A percentile compares a stretch with the other conserved stretches of the same genome.
phyloP scores from a whole-genome alignment of 1,140 invertebrate species.

The Aphis gossypii region DNA sequence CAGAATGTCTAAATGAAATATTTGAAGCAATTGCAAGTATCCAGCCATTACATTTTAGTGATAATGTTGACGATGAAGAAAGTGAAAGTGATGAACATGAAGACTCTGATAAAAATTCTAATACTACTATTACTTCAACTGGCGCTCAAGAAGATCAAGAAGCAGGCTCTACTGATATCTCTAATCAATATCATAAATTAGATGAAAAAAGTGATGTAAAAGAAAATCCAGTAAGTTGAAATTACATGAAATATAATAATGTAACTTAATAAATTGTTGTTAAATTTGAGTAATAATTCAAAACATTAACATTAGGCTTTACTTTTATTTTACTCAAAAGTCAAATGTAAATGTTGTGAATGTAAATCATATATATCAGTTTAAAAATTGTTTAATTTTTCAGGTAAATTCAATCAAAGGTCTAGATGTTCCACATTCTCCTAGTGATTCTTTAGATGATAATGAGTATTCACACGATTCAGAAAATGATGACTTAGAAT shows the following conservation, averaged over 20 bases:
- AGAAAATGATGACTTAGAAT: slow-evolving; percentile 35
- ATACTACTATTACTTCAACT: slow-evolving; percentile 50
- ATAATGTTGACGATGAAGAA: slow-evolving; percentile 26
- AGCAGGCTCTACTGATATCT: slow-evolving; percentile 47
- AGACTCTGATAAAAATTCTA: slow-evolving; percentile 48
- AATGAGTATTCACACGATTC: slow-evolving; percentile 35
- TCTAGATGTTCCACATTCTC: slow-evolving; percentile 36
- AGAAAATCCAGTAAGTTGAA: slow-evolving; percentile 25
- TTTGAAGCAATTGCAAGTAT: slow-evolving; percentile 42
- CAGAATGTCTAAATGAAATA: slow-evolving; percentile 25
- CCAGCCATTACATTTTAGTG: slow-evolving; percentile 38
- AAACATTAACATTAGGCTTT: not conserved
- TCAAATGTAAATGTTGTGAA: too few relatives aligned
- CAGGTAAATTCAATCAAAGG: not conserved
- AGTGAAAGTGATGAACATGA: slow-evolving; percentile 48
- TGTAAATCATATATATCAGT: not conserved
- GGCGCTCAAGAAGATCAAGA: slow-evolving; percentile 48
- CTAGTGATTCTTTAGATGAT: slow-evolving; percentile 26
- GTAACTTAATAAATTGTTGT: not conserved
- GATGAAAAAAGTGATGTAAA: slow-evolving; percentile 5
- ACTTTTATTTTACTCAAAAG: not conserved
- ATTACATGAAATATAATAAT: not conserved
- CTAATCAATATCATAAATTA: slow-evolving; percentile 51
- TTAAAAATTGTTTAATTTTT: not conserved
- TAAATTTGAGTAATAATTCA: too few relatives aligned